A percentile compares a stretch with the other conserved stretches of the same genome.
Conservation (phyloP, 2,113 vertebrate species). For the Caranx ignobilis region DNA sequence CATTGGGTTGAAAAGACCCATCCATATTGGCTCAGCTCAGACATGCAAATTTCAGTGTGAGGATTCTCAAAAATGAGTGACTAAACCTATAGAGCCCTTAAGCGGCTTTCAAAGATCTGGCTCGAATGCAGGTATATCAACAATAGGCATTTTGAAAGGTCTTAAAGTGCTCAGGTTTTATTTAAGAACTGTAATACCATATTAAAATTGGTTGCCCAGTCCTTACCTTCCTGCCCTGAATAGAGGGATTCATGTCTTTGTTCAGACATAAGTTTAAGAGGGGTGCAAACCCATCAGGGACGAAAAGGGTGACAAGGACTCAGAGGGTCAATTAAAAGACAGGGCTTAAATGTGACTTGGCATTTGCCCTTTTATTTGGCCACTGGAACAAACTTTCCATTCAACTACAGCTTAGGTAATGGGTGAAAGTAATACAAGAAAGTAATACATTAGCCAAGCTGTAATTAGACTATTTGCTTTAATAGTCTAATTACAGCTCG, state of each 20-base stretch:
- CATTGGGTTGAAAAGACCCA: slow-evolving; percentile 32
- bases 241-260: background rate
- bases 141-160: slow-evolving; percentile 44
- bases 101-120: slow-evolving; percentile 50
- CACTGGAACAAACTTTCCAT: no score
- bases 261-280: background rate
- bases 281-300: no score
- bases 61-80: slow-evolving; percentile 31
- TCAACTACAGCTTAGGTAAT: no score
- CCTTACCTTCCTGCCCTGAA: slow-evolving; percentile 13
- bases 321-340: no score
- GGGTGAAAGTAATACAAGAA: no score
- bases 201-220: background rate
- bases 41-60: slow-evolving; percentile 39
- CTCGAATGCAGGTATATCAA: slow-evolving; percentile 42
- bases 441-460: no score
- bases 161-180: slow-evolving; percentile 17
- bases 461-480: no score
- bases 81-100: slow-evolving; percentile 39
- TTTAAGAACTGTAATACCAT: slow-evolving; percentile 26
- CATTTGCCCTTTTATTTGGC: no score
- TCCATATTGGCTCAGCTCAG: slow-evolving; percentile 24
- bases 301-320: no score
- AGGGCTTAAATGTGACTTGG: no score
- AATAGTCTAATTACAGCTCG: no score